Percentiles rank a stretch among this genome's conserved stretches.
These are phyloP conservation scores for Notolepis coatsorum DNA, from an alignment of 2,797 vertebrate genomes.

Conservation along the genomic window DNA sequence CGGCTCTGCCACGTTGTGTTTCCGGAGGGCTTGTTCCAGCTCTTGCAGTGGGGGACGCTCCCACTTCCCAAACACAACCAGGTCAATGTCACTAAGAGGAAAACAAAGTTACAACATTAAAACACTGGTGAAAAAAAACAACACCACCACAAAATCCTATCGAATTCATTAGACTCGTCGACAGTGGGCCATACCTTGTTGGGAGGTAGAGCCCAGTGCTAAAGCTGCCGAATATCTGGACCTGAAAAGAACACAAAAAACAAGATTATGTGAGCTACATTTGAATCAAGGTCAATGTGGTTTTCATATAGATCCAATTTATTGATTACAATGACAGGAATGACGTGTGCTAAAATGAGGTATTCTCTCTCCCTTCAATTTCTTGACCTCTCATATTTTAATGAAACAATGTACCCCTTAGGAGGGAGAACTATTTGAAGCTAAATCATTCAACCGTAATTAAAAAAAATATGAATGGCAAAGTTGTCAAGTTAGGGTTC, in stretches of 20 bases:
- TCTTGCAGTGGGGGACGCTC: constrained; percentile 93
- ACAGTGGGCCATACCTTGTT: constrained; percentile 87
- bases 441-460: no score
- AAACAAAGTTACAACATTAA: constrained; percentile 10
- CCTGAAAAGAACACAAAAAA: constrained; percentile 75
- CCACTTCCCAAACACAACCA: constrained; percentile 99
- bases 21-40: constrained; percentile 94
- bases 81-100: constrained; percentile 91
- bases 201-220: constrained; percentile 98
- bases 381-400: no score
- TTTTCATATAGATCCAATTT: not conserved
- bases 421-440: no score
- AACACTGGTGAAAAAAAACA: constrained; percentile 8
- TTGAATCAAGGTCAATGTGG: not conserved
- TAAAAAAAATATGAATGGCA: no score
- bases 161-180: no score
- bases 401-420: no score
- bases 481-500: no score
- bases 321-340: not conserved
- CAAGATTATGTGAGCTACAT: not conserved
- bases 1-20: constrained; percentile 93
- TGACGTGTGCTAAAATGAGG: constrained; percentile 21
- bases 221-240: constrained; percentile 98
- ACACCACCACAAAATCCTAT: no score
- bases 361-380: constrained; percentile 59